Evolutionary conservation across 2,888 invertebrate species (phyloP), one percentile per base, ranked within the genome.

Genomic region (Cenopis cana): DNA sequence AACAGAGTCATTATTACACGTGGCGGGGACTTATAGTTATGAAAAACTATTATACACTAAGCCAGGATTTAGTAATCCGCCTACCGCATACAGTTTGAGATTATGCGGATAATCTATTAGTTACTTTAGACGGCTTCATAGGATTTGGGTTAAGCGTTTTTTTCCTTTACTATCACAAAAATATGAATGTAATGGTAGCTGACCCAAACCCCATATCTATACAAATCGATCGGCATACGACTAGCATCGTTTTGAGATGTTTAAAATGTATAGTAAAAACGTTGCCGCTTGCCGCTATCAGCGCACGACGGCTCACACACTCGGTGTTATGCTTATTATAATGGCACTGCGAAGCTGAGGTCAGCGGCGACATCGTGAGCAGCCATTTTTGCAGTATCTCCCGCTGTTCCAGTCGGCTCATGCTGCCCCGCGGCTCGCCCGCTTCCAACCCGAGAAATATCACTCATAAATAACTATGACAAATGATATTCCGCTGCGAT

Each of bases 231-330:
- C 86, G 82, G 76, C 77, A 72, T 77, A 75, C 76, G 75, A 76
- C 74, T 60, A 56, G 68, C 68, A 79, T 78, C 78, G 82, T 85
- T 84, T 83, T 76, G 78, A 84, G 79, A 80, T 76, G 73, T 85
- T 87, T 86, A 84, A 82, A 86, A 86, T 85, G 84, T 87, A 87
- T 87, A 86, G 87, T 87, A 84, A 83, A n/a, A n/a, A n/a, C n/a
- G n/a, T n/a, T n/a, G n/a, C n/a, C n/a, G 81, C 80, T 74, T 76
- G 76, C 75, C 70, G 73, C 69, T 80, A 82, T 82, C 81, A 76
- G 75, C 76, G 77, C 77, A 82, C 84, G 84, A 85, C 80, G 79
- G 76, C 76, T 82, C 85, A 85, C 85, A 85, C 83, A 80, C 83
- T 83, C 80, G 81, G 82, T 78, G 81, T 84, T 87, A 85, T 86